phyloP scores from a whole-genome alignment of 2,113 vertebrate species.

The Rousettus leschenaultii region DNA sequence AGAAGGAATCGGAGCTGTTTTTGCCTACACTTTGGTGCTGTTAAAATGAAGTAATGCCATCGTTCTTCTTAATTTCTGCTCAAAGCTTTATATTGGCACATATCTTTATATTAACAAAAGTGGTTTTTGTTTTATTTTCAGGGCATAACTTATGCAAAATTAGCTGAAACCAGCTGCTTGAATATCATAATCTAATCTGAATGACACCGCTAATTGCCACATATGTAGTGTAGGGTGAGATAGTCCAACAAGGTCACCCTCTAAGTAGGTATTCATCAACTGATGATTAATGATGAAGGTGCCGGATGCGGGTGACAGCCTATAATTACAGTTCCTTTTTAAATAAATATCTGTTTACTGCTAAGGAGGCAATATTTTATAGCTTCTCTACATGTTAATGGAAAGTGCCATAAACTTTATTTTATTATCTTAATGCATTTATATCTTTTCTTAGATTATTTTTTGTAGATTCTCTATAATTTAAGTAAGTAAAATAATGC shows the following conservation, averaged over 20 bases:
- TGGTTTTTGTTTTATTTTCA: not conserved
- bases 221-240: not conserved
- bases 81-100: not conserved
- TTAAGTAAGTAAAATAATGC: not conserved
- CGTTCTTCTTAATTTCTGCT: not conserved
- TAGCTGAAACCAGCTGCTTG: not conserved
- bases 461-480: not conserved
- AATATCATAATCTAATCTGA: not conserved
- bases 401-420: not conserved
- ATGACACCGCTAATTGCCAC: not conserved
- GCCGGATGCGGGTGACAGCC: not conserved
- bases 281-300: not conserved
- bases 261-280: not conserved
- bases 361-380: not conserved
- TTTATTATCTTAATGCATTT: conserved; percentile 1
- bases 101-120: not conserved
- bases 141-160: not conserved
- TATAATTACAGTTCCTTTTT: not conserved
- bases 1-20: not conserved
- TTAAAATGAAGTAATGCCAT: not conserved
- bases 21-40: not conserved
- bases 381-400: not conserved
- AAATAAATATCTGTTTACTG: conserved; percentile 24
- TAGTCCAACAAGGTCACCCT: not conserved
- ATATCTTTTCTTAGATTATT: not conserved